Conservation (phyloP, 1,140 invertebrate genomes). For the Idris sp. region DNA sequence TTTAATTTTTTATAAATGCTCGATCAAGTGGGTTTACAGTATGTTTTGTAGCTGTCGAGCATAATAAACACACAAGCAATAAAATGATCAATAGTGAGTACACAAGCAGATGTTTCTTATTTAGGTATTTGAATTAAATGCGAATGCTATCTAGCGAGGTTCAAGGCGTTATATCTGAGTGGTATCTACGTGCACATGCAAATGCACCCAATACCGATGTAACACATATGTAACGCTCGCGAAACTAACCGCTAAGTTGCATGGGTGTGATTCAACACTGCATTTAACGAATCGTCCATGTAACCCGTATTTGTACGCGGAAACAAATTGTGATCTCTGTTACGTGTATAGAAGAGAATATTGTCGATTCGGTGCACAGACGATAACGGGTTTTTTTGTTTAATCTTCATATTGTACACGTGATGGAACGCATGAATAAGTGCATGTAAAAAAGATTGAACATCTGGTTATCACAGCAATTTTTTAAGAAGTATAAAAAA, state of each 20-base stretch:
- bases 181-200: constrained; percentile 45
- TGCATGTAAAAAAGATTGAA: no score
- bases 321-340: constrained; percentile 54
- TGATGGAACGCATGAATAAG: constrained; percentile 29
- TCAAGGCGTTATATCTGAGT: constrained; percentile 57
- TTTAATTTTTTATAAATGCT: no score
- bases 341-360: constrained; percentile 41
- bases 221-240: constrained; percentile 44
- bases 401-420: constrained; percentile 30
- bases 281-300: constrained; percentile 63
- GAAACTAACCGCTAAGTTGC: constrained; percentile 42
- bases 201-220: constrained; percentile 36
- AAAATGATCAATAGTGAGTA: no score
- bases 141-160: constrained; percentile 46
- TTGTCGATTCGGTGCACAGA: constrained; percentile 36
- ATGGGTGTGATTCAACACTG: constrained; percentile 62
- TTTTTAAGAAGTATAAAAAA: no score
- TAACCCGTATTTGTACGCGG: constrained; percentile 53
- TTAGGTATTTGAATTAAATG: no score
- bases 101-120: no score
- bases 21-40: no score
- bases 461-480: no score
- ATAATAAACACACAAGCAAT: no score
- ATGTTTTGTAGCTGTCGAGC: no score
- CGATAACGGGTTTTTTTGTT: constrained; percentile 44